Percentiles rank a stretch among this genome's conserved stretches.
phyloP scores from a whole-genome alignment of 2,797 vertebrate species.

The Trachops cirrhosus region DNA sequence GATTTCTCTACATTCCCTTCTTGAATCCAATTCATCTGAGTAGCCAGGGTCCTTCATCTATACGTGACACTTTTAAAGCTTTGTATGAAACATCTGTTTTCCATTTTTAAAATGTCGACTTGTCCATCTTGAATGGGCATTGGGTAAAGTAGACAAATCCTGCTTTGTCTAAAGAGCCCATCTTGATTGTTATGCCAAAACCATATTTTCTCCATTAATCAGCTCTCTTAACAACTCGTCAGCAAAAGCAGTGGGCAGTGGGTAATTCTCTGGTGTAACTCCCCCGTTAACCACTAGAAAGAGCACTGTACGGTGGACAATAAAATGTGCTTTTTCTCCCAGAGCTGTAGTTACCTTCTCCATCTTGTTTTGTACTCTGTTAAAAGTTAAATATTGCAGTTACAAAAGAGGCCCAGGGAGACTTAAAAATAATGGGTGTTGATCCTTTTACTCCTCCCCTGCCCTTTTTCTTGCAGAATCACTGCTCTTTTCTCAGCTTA shows the following conservation, averaged over 20 bases:
- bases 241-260: not conserved
- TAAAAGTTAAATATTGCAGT: constrained; percentile 19
- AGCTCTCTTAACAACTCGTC: constrained; percentile 50
- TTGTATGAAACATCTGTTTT: constrained; percentile 76
- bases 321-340: not conserved
- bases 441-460: not conserved
- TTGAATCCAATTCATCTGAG: constrained; percentile 65
- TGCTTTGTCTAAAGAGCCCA: constrained; percentile 73
- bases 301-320: not conserved
- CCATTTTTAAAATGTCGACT: constrained; percentile 72
- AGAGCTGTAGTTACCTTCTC: not conserved
- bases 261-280: not conserved
- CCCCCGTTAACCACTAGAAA: not conserved
- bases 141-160: constrained; percentile 73
- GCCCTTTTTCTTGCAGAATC: not conserved
- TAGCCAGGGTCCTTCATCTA: constrained; percentile 69
- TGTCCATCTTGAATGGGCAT: constrained; percentile 77
- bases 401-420: not conserved
- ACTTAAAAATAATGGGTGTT: not conserved
- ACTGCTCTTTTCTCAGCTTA: not conserved
- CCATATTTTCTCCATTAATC: constrained; percentile 77
- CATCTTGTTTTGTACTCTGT: constrained; percentile 29
- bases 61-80: constrained; percentile 75
- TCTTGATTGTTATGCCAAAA: constrained; percentile 77
- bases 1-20: constrained; percentile 59